Percentiles rank a stretch among this genome's conserved stretches.
phyloP scores from a whole-genome alignment of 1,140 invertebrate species.

The Anoplolepis gracilipes region DNA sequence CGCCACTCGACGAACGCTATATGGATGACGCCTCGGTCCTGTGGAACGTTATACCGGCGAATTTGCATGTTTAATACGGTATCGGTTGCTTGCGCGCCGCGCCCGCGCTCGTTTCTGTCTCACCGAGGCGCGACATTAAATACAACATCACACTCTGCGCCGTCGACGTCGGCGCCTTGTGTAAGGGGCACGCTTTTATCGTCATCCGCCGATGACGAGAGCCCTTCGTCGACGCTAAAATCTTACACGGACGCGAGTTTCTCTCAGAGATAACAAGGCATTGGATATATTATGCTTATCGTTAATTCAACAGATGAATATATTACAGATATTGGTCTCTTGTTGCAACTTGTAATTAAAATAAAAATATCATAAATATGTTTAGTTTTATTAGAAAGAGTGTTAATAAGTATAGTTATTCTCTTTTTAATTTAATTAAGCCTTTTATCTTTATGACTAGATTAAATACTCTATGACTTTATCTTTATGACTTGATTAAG shows the following conservation, averaged over 20 bases:
- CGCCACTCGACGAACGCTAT: conserved; percentile 70
- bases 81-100: conserved; percentile 76
- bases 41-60: conserved; percentile 79
- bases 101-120: conserved; percentile 25
- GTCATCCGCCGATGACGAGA: neutral
- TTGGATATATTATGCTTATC: neutral
- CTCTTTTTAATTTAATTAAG: neutral
- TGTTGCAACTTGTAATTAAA: neutral
- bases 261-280: neutral
- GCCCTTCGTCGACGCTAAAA: conserved; percentile 7
- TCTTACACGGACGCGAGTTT: conserved; percentile 7
- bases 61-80: conserved; percentile 83
- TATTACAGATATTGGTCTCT: neutral
- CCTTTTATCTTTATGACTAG: too few relatives aligned
- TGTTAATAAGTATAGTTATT: neutral
- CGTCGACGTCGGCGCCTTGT: conserved; percentile 38
- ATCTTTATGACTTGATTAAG: neutral
- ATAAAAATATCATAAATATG: neutral
- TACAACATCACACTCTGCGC: conserved; percentile 66
- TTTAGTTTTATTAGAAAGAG: neutral
- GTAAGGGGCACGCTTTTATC: conserved; percentile 29
- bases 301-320: neutral
- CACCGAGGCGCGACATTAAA: conserved; percentile 75
- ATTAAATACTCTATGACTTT: neutral
- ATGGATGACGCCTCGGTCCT: conserved; percentile 73